A percentile compares a stretch with the other conserved stretches of the same genome.
These are phyloP conservation scores for Tachina grossa DNA, from an alignment of 2,888 invertebrate genomes.

Conservation along the genomic window DNA sequence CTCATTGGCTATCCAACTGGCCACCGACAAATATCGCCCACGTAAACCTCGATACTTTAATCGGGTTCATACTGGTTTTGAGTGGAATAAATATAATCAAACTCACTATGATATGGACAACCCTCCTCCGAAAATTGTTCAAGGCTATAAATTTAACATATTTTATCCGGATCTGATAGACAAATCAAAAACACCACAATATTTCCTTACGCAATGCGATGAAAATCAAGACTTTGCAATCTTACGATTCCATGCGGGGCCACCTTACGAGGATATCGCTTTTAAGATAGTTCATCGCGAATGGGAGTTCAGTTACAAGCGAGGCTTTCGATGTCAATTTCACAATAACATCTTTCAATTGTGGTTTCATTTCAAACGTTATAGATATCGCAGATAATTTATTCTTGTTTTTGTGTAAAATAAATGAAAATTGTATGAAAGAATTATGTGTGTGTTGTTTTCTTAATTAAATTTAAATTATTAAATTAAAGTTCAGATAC, in stretches of 20 bases:
- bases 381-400: slow-evolving; percentile 92
- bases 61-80: slow-evolving; percentile 97
- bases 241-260: slow-evolving; percentile 97
- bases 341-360: slow-evolving; percentile 99
- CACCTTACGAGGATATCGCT: slow-evolving; percentile 95
- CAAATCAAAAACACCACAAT: slow-evolving; percentile 95
- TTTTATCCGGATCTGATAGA: slow-evolving; percentile 99
- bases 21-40: slow-evolving; percentile 99
- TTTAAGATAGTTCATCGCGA: slow-evolving; percentile 90
- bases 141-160: slow-evolving; percentile 99
- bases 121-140: slow-evolving; percentile 99
- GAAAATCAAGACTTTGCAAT: slow-evolving; percentile 98
- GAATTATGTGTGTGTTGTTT: too few relatives aligned
- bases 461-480: too few relatives aligned
- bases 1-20: slow-evolving; percentile 85
- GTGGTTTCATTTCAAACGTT: slow-evolving; percentile 99
- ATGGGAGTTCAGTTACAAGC: slow-evolving; percentile 99
- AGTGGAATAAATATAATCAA: slow-evolving; percentile 99
- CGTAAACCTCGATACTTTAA: slow-evolving; percentile 99
- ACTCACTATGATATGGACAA: slow-evolving; percentile 99
- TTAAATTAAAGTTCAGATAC: too few relatives aligned
- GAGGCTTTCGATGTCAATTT: slow-evolving; percentile 99
- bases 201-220: slow-evolving; percentile 93
- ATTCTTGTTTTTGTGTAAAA: neutral
- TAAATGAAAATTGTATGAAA: neutral